Percentiles rank a stretch among this genome's conserved stretches.
These are phyloP conservation scores for Fukomys damarensis DNA, from an alignment of 2,113 vertebrate genomes.

Conservation along the genomic window DNA sequence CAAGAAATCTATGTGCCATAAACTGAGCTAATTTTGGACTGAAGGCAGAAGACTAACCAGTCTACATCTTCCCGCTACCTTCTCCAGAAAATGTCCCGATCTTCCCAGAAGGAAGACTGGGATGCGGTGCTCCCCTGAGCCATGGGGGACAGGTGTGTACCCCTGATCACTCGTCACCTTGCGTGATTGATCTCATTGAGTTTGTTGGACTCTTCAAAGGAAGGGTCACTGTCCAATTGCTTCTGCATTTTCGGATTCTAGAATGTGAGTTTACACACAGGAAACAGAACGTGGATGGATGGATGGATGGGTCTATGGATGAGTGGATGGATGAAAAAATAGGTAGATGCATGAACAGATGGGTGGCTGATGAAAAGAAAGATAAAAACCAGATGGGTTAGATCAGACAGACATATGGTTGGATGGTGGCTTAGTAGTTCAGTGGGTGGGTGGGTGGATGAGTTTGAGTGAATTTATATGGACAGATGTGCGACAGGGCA, in stretches of 20 bases:
- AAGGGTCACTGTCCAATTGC: not conserved
- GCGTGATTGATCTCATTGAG: fast-evolving
- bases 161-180: not conserved
- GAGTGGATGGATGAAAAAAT: not conserved
- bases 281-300: not conserved
- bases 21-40: not conserved
- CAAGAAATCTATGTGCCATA: not conserved
- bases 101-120: not conserved
- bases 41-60: not conserved
- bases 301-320: fast-evolving
- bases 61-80: not conserved
- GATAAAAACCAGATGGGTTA: not conserved
- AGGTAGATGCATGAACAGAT: not conserved
- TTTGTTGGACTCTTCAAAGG: not conserved
- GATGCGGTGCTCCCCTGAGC: not conserved
- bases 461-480: not conserved
- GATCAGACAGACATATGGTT: not conserved
- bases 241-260: not conserved
- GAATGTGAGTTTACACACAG: not conserved
- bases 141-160: fast-evolving
- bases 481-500: not conserved
- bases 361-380: not conserved
- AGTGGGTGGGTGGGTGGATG: not conserved
- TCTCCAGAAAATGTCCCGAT: not conserved
- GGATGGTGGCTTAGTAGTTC: not conserved